Base-by-base conservation (phyloP, 2,888 invertebrate genomes). In the Drosophila rubida region DNA sequence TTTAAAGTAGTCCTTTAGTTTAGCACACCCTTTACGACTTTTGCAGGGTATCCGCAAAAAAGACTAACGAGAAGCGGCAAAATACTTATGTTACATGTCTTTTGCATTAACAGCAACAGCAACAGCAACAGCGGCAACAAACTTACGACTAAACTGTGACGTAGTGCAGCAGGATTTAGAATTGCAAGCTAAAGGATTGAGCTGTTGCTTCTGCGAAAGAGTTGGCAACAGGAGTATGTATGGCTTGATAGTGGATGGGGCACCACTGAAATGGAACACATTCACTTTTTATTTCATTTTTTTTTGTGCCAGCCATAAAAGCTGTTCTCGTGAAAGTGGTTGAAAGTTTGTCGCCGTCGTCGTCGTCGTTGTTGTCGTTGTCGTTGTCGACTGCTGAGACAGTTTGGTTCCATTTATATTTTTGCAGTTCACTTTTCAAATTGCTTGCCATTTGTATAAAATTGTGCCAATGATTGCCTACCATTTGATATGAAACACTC, bases 281-380 rank as follows among this genome's bases (percentile, higher is more conserved):
- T 57, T 69, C 57, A 42, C 59, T 75, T 68, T 60, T 8, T 5
- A 13, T 8, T 41, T 25, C 48, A 51, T 60, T 48, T 70, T 66
- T 49, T 46, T 45, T 57, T 73, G 32, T 58, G 42, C 45, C 53
- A 50, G 69, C 53, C 82, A 76, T 74, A 70, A 78, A 74, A 74
- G 27, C 45, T 25, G 32, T 42, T 46, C 27, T 63, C 63, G 37
- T 16, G 45, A 65, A 71, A 71, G 70, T 70, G 66, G 7, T 57
- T n/a, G 53, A 55, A 69, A 69, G 55, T 57, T 70, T 27, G 51
- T 27, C 13, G 27, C 32, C 37, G 37, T 22, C 41, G 39, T 68
- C 46, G 50, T 9, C 23, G n/a, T 16, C 16, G 30, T 27, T 11
- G 14, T 19, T 32, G 30, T 19, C 23, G 23, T 23, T 23, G 23